phyloP scores from a whole-genome alignment of 2,888 invertebrate species.

The Seladonia tumulorum region DNA sequence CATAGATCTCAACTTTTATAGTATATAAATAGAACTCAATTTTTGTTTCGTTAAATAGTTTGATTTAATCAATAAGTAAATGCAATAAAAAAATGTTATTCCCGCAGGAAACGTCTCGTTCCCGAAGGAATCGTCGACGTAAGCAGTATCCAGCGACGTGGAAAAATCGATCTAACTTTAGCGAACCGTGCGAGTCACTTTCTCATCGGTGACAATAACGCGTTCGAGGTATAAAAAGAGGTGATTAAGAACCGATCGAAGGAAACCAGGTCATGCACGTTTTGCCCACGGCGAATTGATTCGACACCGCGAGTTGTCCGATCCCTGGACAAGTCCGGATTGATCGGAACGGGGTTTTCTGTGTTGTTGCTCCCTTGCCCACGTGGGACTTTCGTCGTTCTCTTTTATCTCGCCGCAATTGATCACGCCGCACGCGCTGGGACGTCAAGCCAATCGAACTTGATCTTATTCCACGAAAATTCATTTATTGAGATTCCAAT shows the following conservation, averaged over 20 bases:
- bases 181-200: not conserved
- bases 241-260: not conserved
- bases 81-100: no score
- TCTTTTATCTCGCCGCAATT: not conserved
- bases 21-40: no score
- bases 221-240: not conserved
- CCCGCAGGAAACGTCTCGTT: not conserved
- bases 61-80: no score
- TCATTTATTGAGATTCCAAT: no score
- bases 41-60: no score
- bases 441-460: not conserved
- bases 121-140: not conserved
- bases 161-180: not conserved
- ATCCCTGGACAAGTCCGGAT: constrained; percentile 31
- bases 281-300: constrained; percentile 11
- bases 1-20: no score
- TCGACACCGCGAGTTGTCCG: constrained; percentile 42
- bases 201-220: not conserved
- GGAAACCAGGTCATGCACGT: constrained; percentile 18
- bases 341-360: constrained; percentile 31
- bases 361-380: not conserved
- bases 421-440: no score
- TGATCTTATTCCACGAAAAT: no score
- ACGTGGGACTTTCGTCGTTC: not conserved
- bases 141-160: not conserved